Evolutionary conservation across 2,797 vertebrate genomes (phyloP).

Genomic region (Danio aesculapii): DNA sequence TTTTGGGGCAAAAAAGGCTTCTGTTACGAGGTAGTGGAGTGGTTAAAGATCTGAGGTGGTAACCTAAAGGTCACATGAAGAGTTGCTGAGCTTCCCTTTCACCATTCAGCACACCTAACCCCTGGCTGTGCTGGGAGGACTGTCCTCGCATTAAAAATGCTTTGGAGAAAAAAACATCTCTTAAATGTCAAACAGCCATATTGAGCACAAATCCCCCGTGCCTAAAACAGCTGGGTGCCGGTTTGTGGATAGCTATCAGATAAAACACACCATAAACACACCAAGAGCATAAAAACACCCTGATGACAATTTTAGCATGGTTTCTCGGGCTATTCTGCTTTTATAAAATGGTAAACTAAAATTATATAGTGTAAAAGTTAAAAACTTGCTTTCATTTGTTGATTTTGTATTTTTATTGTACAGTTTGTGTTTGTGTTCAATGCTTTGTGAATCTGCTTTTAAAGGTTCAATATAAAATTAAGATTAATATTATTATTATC

Average conservation of each 20-base stretch:
- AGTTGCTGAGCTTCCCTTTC: conserved; percentile 11
- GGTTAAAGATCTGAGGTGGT: conserved; percentile 31
- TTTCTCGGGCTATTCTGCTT: background rate
- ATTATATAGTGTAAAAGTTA: too few species aligned
- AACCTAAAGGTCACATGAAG: conserved; percentile 39
- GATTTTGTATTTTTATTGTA: too few species aligned
- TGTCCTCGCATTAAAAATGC: conserved; percentile 20
- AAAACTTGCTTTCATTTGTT: too few species aligned
- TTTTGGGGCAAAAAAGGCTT: background rate
- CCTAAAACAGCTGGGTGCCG: background rate
- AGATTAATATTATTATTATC: too few species aligned
- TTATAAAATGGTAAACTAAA: too few species aligned
- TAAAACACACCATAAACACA: conserved; percentile 22
- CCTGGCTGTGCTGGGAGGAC: background rate
- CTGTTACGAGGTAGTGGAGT: background rate
- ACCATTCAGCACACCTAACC: conserved; percentile 16
- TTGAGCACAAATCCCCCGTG: conserved; percentile 10
- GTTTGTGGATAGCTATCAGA: conserved; percentile 2
- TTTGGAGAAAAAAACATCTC: conserved; percentile 24
- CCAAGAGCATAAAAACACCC: background rate
- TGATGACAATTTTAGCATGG: background rate
- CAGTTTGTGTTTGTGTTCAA: too few species aligned
- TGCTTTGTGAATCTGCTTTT: too few species aligned
- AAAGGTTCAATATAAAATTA: too few species aligned
- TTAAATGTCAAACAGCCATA: conserved; percentile 30